These are phyloP conservation scores for Spisula solida DNA, from an alignment of 2,888 invertebrate genomes.

Conservation along the genomic window DNA sequence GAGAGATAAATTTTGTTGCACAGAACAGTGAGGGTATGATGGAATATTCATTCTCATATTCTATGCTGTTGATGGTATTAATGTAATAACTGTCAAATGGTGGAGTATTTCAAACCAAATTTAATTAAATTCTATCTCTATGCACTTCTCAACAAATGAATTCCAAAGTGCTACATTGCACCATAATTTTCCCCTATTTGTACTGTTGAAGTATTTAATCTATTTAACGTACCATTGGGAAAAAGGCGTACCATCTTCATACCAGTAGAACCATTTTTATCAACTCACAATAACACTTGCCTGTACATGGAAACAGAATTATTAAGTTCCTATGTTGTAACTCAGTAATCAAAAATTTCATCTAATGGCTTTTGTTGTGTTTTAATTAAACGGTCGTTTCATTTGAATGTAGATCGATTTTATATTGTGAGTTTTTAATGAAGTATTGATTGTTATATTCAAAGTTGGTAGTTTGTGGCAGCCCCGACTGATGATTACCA, in stretches of 20 bases:
- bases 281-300: not conserved
- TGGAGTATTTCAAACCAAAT: not conserved
- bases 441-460: slow-evolving; percentile 1
- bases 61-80: not conserved
- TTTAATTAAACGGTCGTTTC: slow-evolving; percentile 23
- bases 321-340: not conserved
- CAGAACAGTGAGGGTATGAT: not conserved
- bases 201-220: not conserved
- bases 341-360: slow-evolving; percentile 10
- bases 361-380: slow-evolving; percentile 22
- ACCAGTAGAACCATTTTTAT: not conserved
- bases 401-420: not conserved
- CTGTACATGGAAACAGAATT: not conserved
- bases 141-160: not conserved
- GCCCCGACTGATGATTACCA: not conserved
- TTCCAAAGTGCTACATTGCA: not conserved
- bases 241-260: not conserved
- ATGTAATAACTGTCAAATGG: slow-evolving; percentile 1
- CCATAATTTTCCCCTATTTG: not conserved
- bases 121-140: slow-evolving; percentile 14
- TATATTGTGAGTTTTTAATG: not conserved
- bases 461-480: not conserved
- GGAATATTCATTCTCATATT: slow-evolving; percentile 6
- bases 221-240: not conserved
- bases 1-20: not conserved